Percentiles rank a stretch among this genome's conserved stretches.
Evolutionary conservation across 1,140 invertebrate genomes (phyloP).

Genomic region (Himalopsyche phryganea): DNA sequence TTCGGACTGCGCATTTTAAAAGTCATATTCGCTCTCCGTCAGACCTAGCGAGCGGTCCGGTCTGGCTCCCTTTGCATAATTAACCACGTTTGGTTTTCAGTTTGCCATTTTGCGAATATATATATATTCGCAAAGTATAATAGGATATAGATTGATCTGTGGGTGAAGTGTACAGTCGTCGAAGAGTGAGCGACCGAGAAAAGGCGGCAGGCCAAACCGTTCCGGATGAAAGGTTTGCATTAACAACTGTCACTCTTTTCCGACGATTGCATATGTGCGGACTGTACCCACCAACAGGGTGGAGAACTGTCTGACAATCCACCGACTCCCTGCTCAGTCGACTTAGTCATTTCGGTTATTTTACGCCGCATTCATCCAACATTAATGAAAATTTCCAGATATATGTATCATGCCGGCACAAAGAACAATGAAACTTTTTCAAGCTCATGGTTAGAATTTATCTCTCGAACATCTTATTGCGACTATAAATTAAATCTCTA

Average conservation of each 20-base stretch:
- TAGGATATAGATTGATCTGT: background rate
- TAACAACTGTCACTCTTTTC: slow-evolving; percentile 3
- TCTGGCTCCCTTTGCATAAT: background rate
- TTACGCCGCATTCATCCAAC: too few species aligned
- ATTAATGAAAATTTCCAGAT: too few species aligned
- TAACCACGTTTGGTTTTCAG: background rate
- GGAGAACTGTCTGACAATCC: too few species aligned
- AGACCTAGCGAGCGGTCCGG: background rate
- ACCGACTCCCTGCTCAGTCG: background rate
- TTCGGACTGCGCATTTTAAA: background rate
- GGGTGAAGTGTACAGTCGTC: background rate
- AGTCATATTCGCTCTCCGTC: background rate
- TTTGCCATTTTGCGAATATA: background rate
- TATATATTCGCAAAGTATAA: background rate
- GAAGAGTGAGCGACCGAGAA: background rate
- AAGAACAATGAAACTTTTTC: too few species aligned
- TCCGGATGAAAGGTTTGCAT: slow-evolving; percentile 20
- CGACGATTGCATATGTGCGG: background rate
- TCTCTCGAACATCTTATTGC: too few species aligned
- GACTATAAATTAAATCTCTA: too few species aligned
- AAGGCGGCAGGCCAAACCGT: slow-evolving; percentile 3
- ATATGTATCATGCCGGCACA: too few species aligned
- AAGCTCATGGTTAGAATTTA: too few species aligned
- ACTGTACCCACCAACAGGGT: background rate
- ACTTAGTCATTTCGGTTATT: background rate